Evolutionary conservation across 53 echinoderm and acorn worm species (phyloP), one percentile per base, ranked within the genome.

Genomic region (Henricia sp.): DNA sequence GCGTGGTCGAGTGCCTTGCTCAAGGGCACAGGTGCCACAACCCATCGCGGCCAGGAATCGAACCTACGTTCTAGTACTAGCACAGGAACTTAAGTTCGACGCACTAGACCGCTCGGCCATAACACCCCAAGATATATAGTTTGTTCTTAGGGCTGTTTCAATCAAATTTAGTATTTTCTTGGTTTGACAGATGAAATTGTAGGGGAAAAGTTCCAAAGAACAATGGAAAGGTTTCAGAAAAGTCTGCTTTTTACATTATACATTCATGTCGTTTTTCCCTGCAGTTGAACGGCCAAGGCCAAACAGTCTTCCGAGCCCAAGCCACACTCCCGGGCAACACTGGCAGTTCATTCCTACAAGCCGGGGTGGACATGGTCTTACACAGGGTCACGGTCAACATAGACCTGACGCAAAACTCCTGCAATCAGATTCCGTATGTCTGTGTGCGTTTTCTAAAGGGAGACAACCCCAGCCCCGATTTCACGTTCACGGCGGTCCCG

Each of bases 371-470:
- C 78, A 63, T 78, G 78, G 48, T 78, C 6, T 30, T 78, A 3
- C 78, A 50, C 46, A 29, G 30, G 46, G 64, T 52, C 1, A 44
- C 62, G 44, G 78, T 78, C 64, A 78, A 1, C 64, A 70, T 50
- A 52, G 83, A 96, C 77, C 76, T 96, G 44, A 35, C 64, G 16
- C 64, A 63, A 66, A 50, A 90, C 46, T 44, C 90, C 46, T 96
- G 96, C 85, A 66, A 82, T 11, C 74, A 89, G 37, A 71, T 94
- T 3, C 93, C 93, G 4, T 96, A 91, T 85, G 50, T 96, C 85
- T 96, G 96, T 42, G 91, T 88, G 9, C 70, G 87, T 58, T 82
- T 93, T 17, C 83, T 78, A 34, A 96, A 93, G 77, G 93, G 89
- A 2, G 56, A 53, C 13, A 91, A 82, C 68, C 91, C 96, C 1